Percentiles rank a stretch among this genome's conserved stretches.
Conservation (phyloP, 2,888 invertebrate genomes). For the Megalurothrips usitatus region DNA sequence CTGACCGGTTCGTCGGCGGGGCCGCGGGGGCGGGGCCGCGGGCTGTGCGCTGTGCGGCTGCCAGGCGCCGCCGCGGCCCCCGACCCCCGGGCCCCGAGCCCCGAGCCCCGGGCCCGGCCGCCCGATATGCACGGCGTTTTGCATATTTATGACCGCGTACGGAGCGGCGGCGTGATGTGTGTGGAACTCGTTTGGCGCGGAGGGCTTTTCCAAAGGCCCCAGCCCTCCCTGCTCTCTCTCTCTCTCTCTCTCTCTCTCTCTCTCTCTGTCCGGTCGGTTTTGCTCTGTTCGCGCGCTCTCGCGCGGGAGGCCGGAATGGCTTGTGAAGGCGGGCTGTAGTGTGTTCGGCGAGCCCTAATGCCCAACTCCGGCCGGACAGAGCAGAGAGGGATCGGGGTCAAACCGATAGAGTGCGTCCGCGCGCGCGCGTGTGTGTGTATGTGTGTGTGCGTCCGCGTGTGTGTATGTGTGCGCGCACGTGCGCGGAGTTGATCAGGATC, state of each 20-base stretch:
- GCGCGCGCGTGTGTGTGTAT: too few relatives aligned
- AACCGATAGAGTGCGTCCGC: too few relatives aligned
- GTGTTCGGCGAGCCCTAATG: background rate
- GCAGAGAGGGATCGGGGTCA: too few relatives aligned
- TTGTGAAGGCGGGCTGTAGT: background rate
- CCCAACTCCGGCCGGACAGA: too few relatives aligned
- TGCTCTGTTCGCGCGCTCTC: background rate
- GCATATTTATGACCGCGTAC: background rate
- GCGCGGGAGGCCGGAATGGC: background rate
- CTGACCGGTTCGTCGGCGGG: too few relatives aligned
- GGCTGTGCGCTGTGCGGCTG: too few relatives aligned
- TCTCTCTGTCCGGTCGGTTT: too few relatives aligned
- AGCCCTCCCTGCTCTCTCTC: background rate
- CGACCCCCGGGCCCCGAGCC: background rate
- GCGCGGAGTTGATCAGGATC: too few relatives aligned
- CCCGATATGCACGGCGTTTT: background rate
- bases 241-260: too few relatives aligned
- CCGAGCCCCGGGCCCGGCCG: background rate
- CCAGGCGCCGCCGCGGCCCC: background rate
- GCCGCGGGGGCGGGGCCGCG: too few relatives aligned
- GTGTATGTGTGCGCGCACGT: too few relatives aligned
- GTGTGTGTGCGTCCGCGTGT: too few relatives aligned
- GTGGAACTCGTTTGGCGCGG: background rate
- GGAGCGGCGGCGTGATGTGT: background rate
- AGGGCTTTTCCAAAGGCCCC: background rate